Percentiles rank a stretch among this genome's conserved stretches.
Evolutionary conservation across 2,888 invertebrate species (phyloP).

Genomic region (Elgonia sp.): DNA sequence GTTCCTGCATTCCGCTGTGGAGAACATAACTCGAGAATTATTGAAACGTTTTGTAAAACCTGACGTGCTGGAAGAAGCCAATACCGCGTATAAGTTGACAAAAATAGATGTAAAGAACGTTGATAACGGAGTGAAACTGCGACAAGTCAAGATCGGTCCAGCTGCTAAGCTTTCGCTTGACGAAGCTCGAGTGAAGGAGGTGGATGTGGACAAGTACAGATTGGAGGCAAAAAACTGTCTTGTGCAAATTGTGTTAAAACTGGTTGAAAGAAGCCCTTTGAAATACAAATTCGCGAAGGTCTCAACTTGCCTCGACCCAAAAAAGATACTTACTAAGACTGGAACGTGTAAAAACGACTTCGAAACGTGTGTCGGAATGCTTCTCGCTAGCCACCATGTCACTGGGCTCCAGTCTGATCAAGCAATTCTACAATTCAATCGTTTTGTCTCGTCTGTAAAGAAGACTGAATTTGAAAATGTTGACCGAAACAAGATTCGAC

Average conservation of each 20-base stretch:
- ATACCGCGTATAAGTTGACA: constrained; percentile 22
- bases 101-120: constrained; percentile 22
- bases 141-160: constrained; percentile 38
- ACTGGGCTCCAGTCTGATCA: constrained; percentile 17
- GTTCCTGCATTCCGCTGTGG: constrained; percentile 23
- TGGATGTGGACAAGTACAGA: constrained; percentile 22
- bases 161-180: constrained; percentile 40
- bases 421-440: constrained; percentile 16
- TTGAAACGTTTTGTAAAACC: constrained; percentile 41
- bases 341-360: constrained; percentile 1
- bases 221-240: constrained; percentile 40
- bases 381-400: constrained; percentile 35
- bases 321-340: not conserved
- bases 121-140: constrained; percentile 22
- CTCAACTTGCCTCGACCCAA: constrained; percentile 36
- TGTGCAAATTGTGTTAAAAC: constrained; percentile 7
- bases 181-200: constrained; percentile 30
- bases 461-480: not conserved
- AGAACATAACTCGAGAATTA: constrained; percentile 9
- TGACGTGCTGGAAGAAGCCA: constrained; percentile 19
- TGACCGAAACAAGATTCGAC: not conserved
- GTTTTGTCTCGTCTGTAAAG: constrained; percentile 4
- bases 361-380: constrained; percentile 33
- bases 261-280: constrained; percentile 44
- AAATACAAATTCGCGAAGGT: constrained; percentile 41